Conservation (phyloP, 1,140 invertebrate species). For the Scylla paramamosain region DNA sequence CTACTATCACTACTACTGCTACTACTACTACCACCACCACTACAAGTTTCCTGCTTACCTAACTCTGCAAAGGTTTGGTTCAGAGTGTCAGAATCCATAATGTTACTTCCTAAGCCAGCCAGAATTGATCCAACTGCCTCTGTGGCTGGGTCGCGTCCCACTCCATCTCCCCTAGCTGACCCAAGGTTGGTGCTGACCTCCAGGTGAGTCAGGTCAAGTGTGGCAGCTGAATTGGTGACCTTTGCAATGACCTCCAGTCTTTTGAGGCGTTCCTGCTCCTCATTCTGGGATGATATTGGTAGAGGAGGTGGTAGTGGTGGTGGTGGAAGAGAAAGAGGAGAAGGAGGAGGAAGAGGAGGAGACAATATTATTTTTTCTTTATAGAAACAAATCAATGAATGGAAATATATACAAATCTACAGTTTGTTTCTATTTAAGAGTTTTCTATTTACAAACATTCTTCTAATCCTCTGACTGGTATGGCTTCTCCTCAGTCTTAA, state of each 20-base stretch:
- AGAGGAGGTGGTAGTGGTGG: background rate
- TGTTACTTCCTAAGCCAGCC: constrained; percentile 51
- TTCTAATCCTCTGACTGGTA: no score
- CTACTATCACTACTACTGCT: no score
- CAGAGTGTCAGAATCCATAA: constrained; percentile 57
- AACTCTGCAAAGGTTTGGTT: constrained; percentile 67
- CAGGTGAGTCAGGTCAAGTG: background rate
- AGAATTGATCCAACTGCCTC: constrained; percentile 61
- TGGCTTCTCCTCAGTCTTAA: no score
- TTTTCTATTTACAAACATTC: no score
- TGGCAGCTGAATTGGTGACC: background rate
- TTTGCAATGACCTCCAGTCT: no score
- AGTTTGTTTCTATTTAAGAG: no score
- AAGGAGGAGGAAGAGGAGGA: no score
- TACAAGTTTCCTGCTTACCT: background rate
- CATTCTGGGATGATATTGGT: background rate
- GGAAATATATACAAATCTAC: no score
- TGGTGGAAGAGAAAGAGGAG: background rate
- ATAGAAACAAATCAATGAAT: no score
- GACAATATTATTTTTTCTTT: no score
- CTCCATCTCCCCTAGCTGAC: background rate
- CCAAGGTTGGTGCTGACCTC: background rate
- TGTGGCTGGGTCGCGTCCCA: constrained; percentile 50
- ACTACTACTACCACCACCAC: no score
- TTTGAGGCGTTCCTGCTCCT: background rate